These are phyloP conservation scores for Mamestra configurata DNA, from an alignment of 1,140 invertebrate genomes.

Conservation along the genomic window DNA sequence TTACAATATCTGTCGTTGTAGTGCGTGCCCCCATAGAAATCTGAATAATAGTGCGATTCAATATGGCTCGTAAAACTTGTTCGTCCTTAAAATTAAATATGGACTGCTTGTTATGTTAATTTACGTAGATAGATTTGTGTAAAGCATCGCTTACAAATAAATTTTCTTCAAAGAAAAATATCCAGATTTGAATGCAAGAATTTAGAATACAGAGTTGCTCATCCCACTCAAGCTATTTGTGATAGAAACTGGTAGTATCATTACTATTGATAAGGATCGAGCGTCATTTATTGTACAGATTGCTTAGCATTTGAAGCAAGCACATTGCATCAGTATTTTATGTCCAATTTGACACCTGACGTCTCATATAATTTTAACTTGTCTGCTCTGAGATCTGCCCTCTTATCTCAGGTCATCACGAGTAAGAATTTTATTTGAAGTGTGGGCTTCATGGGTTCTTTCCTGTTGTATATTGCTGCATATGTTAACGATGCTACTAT, in stretches of 20 bases:
- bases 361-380: conserved; percentile 11
- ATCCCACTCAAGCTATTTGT: conserved; percentile 6
- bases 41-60: conserved; percentile 49
- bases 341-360: neutral
- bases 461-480: neutral
- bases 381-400: conserved; percentile 1
- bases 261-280: conserved; percentile 40
- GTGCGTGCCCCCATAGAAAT: conserved; percentile 43
- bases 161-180: conserved; percentile 22
- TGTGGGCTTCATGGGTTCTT: neutral
- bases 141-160: conserved; percentile 1
- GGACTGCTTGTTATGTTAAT: conserved; percentile 46
- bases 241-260: conserved; percentile 20
- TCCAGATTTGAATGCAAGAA: conserved; percentile 24
- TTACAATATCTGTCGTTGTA: conserved; percentile 65
- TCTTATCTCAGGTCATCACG: neutral
- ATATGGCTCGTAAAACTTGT: conserved; percentile 35
- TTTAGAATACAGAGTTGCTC: conserved; percentile 25
- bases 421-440: neutral
- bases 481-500: too few relatives aligned
- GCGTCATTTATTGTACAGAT: conserved; percentile 14
- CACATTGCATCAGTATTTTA: conserved; percentile 7
- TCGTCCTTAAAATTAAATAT: conserved; percentile 45
- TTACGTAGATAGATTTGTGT: conserved; percentile 23
- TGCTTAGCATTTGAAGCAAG: neutral